Evolutionary conservation across 2,797 vertebrate species (phyloP).

Genomic region (Florisuga fusca): DNA sequence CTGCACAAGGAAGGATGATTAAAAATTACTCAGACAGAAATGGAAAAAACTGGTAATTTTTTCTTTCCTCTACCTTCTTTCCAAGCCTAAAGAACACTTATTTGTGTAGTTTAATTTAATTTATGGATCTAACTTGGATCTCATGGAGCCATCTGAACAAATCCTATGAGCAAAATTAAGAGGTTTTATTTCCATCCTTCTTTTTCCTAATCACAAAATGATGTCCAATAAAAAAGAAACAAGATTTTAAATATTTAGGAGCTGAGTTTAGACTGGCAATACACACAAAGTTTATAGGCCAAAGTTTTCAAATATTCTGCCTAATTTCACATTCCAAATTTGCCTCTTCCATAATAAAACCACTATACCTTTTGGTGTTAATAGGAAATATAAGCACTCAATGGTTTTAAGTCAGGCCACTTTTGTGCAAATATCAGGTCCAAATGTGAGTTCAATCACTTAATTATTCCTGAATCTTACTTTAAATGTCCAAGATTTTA

Average conservation of each 20-base stretch:
- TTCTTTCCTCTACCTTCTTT: not conserved
- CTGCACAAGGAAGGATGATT: not conserved
- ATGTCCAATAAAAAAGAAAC: conserved; percentile 44
- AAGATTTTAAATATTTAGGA: conserved; percentile 66
- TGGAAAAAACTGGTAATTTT: not conserved
- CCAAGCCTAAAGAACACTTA: not conserved
- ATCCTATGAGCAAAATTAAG: conserved; percentile 13
- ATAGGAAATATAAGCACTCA: not conserved
- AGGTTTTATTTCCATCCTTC: conserved; percentile 25
- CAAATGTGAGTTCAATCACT: not conserved
- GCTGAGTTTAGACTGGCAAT: not conserved
- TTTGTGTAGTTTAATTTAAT: conserved; percentile 17
- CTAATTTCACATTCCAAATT: conserved; percentile 29
- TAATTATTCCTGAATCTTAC: not conserved
- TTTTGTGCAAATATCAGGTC: not conserved
- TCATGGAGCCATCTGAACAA: not conserved
- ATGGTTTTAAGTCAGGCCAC: not conserved
- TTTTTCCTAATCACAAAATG: conserved; percentile 30
- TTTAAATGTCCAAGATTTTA: not conserved
- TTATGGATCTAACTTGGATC: not conserved
- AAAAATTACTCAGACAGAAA: not conserved
- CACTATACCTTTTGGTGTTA: not conserved
- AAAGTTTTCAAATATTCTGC: conserved; percentile 27
- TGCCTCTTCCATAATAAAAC: not conserved
- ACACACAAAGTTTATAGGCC: conserved; percentile 8